Evolutionary conservation across 2,797 vertebrate genomes (phyloP), one percentile per base, ranked within the genome.

Genomic region (Oophaga sylvatica): DNA sequence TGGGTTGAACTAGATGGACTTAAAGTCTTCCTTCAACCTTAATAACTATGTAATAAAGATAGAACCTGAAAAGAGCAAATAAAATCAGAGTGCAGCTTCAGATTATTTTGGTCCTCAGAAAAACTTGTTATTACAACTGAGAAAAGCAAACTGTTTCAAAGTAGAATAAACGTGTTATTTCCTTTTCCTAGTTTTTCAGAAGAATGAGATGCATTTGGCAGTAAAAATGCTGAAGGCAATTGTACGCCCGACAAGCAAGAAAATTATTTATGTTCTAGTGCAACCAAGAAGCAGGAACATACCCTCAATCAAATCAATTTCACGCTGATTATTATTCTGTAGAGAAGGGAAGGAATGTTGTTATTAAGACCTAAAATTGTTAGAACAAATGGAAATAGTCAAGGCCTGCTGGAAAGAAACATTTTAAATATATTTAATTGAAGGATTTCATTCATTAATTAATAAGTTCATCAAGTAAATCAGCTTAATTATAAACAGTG

Each of bases 181-280:
- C 35, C 19, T 83, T 67, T 67, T 57, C 82, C 19, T 63, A 22
- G 70, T 79, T 84, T 63, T 80, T 78, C 35, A 71, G 35, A 11
- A 57, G 81, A 87, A 84, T 57, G 75, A 80, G 81, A 88, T 79
- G 75, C 81, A 87, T 79, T 87, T 83, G 86, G 73, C 81, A 70
- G 53, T 70, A 65, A 88, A 84, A 67, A 71, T 62, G 87, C 75
- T 84, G 75, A 68, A 83, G 87, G 87, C 81, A 84, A 84, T 79
- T 88, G 81, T 80, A 53, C 62, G 76, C 35, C 56, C 41, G 75
- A 80, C 53, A 67, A 88, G 87, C 87, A 84, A 81, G 87, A 63
- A 84, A 79, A 88, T 88, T 80, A 87, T 83, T 84, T 84, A 84
- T 88, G 81, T 84, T 84, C 87, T 48, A 81, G 48, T 81, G 60